Evolutionary conservation across 2,797 vertebrate species (phyloP).

Genomic region (Menidia menidia): DNA sequence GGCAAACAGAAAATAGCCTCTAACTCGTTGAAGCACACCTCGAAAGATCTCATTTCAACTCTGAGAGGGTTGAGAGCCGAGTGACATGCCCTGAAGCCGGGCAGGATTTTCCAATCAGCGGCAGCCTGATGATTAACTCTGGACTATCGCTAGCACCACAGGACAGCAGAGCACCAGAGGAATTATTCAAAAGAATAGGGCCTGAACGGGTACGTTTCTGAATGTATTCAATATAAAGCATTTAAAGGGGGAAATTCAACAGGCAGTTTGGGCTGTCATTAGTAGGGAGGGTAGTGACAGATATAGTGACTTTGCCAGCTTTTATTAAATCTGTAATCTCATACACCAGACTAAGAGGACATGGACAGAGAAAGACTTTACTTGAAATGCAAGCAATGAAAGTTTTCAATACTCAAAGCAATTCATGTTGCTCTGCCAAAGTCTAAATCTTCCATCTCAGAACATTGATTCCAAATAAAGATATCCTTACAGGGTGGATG

Average conservation of each 20-base stretch:
- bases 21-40: constrained; percentile 39
- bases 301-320: constrained; percentile 13
- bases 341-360: constrained; percentile 23
- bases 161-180: constrained; percentile 27
- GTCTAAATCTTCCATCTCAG: constrained; percentile 35
- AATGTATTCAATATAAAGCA: constrained; percentile 67
- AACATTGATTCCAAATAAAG: constrained; percentile 33
- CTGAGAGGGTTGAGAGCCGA: constrained; percentile 18
- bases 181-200: constrained; percentile 17
- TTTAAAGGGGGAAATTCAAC: constrained; percentile 69
- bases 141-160: constrained; percentile 36
- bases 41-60: constrained; percentile 57
- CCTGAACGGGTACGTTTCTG: constrained; percentile 32
- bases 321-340: constrained; percentile 18
- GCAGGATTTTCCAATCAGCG: constrained; percentile 79
- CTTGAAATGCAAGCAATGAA: constrained; percentile 29
- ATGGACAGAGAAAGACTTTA: constrained; percentile 11
- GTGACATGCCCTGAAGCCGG: constrained; percentile 69
- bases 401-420: constrained; percentile 34
- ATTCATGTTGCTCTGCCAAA: constrained; percentile 12
- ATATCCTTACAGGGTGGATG: constrained; percentile 12
- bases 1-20: constrained; percentile 13
- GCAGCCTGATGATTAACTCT: constrained; percentile 72
- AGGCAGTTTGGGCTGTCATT: constrained; percentile 40
- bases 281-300: constrained; percentile 33